A percentile compares a stretch with the other conserved stretches of the same genome.
phyloP scores from a whole-genome alignment of 2,797 vertebrate species.

The Myotis myotis region DNA sequence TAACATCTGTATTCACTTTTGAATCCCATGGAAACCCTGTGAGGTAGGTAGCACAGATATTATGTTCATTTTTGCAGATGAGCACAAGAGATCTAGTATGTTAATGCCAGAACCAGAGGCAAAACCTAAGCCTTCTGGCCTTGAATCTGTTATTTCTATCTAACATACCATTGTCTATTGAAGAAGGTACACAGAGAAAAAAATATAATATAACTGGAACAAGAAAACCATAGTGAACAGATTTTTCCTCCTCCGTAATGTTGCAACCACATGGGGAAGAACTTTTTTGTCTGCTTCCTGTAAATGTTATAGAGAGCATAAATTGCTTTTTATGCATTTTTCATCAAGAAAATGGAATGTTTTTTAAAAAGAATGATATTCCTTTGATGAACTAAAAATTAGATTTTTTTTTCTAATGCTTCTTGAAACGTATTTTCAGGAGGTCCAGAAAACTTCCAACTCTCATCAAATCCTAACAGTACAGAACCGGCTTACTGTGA shows the following conservation, averaged over 20 bases:
- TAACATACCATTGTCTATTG: neutral
- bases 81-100: neutral
- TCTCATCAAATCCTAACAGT: neutral
- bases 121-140: neutral
- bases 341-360: neutral
- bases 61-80: neutral
- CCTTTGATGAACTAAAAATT: neutral
- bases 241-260: neutral
- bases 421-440: conserved; percentile 72
- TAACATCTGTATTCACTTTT: neutral
- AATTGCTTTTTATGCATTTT: neutral
- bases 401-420: neutral
- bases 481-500: conserved; percentile 83
- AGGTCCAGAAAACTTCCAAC: conserved; percentile 26
- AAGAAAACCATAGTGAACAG: neutral
- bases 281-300: neutral
- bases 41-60: neutral
- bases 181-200: neutral
- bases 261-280: neutral
- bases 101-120: neutral
- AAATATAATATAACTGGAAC: neutral
- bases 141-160: neutral
- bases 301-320: neutral
- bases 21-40: neutral
- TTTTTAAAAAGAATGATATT: neutral